A percentile compares a stretch with the other conserved stretches of the same genome.
Conservation (phyloP, 1,140 invertebrate species). For the Scaptomyza montana region DNA sequence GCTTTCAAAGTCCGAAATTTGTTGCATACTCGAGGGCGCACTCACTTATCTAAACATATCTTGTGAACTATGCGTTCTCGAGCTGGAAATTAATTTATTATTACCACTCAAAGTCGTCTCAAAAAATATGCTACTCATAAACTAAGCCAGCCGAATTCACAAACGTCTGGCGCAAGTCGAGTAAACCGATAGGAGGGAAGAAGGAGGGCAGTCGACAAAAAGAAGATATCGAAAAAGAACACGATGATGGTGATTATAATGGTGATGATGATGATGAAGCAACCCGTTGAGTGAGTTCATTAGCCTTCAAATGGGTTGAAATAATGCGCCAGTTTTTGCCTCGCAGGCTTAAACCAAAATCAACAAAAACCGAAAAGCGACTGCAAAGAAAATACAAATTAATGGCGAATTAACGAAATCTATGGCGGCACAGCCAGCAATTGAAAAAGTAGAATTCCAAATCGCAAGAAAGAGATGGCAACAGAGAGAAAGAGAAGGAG, state of each 20-base stretch:
- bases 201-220: no score
- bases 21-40: conserved; percentile 19
- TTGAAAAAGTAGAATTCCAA: conserved; percentile 11
- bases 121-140: conserved; percentile 52
- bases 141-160: conserved; percentile 51
- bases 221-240: neutral
- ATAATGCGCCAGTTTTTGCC: conserved; percentile 63
- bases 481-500: neutral
- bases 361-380: conserved; percentile 45
- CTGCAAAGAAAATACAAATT: conserved; percentile 81
- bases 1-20: conserved; percentile 16
- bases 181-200: conserved; percentile 10
- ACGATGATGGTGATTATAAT: conserved; percentile 8
- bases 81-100: conserved; percentile 64
- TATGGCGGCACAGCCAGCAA: conserved; percentile 33
- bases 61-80: conserved; percentile 19
- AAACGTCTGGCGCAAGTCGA: conserved; percentile 63
- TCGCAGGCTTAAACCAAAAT: conserved; percentile 54
- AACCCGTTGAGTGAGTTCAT: conserved; percentile 69
- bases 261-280: conserved; percentile 4
- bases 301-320: conserved; percentile 78
- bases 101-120: conserved; percentile 54
- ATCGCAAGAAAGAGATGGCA: conserved; percentile 3
- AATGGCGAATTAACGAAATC: conserved; percentile 81
- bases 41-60: conserved; percentile 3